phyloP scores from a whole-genome alignment of 2,113 vertebrate genomes.

The Pogona vitticeps region DNA sequence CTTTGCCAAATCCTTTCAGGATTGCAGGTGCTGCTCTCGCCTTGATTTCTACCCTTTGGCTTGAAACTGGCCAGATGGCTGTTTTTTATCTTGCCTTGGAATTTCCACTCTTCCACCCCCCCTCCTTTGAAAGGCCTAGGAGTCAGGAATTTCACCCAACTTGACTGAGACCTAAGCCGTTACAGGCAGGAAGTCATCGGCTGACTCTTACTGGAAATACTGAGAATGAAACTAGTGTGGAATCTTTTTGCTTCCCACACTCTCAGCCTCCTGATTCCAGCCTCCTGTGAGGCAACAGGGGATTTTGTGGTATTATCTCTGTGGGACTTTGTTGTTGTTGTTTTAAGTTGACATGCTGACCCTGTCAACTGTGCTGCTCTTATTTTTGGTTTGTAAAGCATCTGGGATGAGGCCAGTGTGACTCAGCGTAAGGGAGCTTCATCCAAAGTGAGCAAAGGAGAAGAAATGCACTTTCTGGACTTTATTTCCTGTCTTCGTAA shows the following conservation, averaged over 20 bases:
- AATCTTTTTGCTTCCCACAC: constrained; percentile 48
- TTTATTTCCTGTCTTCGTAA: constrained; percentile 21
- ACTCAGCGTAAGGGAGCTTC: constrained; percentile 18
- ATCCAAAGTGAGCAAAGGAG: constrained; percentile 19
- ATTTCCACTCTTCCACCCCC: not conserved
- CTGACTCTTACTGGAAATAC: constrained; percentile 57
- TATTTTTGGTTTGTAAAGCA: not conserved
- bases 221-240: constrained; percentile 45
- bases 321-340: not conserved
- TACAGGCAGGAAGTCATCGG: constrained; percentile 56
- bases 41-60: not conserved
- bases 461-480: not conserved
- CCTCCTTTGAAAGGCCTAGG: constrained; percentile 20
- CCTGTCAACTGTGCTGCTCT: not conserved
- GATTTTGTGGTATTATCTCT: not conserved
- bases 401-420: constrained; percentile 18
- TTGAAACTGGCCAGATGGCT: constrained; percentile 15
- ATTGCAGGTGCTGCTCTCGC: constrained; percentile 11
- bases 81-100: constrained; percentile 2
- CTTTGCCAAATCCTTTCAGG: not conserved
- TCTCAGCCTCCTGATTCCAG: constrained; percentile 41
- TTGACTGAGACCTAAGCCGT: not conserved
- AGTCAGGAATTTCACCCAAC: constrained; percentile 58
- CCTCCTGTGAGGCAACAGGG: constrained; percentile 40
- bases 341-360: not conserved